Conservation (phyloP, 2,888 invertebrate species). For the Melanchra persicariae region DNA sequence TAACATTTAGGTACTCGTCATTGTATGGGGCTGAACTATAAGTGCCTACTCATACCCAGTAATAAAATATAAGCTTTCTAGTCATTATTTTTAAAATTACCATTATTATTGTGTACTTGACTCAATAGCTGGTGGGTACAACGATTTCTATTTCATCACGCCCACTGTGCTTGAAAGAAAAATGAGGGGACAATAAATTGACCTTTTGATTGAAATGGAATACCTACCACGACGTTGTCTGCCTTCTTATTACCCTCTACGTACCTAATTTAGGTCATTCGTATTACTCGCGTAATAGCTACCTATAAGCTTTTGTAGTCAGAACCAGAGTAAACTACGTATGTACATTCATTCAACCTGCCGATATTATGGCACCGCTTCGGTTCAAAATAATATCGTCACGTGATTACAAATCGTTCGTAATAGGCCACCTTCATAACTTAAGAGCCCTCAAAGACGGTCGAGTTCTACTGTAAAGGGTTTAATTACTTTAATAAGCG, state of each 20-base stretch:
- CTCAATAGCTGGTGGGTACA: slow-evolving; percentile 19
- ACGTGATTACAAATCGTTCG: slow-evolving; percentile 61
- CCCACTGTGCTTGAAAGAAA: slow-evolving; percentile 36
- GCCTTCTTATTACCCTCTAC: slow-evolving; percentile 32
- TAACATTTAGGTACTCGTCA: background rate
- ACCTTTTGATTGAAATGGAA: slow-evolving; percentile 50
- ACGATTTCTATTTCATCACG: slow-evolving; percentile 33
- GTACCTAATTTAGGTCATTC: slow-evolving; percentile 40
- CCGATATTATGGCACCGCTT: slow-evolving; percentile 36
- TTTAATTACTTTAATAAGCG: slow-evolving; percentile 70
- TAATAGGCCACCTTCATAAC: slow-evolving; percentile 61
- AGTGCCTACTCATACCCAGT: slow-evolving; percentile 3
- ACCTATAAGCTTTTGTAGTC: slow-evolving; percentile 10
- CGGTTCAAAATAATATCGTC: slow-evolving; percentile 47
- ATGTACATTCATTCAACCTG: slow-evolving; percentile 5
- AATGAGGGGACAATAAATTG: slow-evolving; percentile 39
- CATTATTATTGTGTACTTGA: slow-evolving; percentile 7
- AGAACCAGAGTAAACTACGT: slow-evolving; percentile 1
- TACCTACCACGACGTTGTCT: slow-evolving; percentile 1
- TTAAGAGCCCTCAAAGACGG: slow-evolving; percentile 63
- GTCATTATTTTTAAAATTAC: slow-evolving; percentile 16
- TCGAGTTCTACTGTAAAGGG: slow-evolving; percentile 62
- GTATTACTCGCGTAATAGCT: slow-evolving; percentile 14
- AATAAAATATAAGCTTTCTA: background rate
- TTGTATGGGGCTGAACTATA: background rate